Conservation (phyloP, 2,113 vertebrate species). For the Chunga burmeisteri region DNA sequence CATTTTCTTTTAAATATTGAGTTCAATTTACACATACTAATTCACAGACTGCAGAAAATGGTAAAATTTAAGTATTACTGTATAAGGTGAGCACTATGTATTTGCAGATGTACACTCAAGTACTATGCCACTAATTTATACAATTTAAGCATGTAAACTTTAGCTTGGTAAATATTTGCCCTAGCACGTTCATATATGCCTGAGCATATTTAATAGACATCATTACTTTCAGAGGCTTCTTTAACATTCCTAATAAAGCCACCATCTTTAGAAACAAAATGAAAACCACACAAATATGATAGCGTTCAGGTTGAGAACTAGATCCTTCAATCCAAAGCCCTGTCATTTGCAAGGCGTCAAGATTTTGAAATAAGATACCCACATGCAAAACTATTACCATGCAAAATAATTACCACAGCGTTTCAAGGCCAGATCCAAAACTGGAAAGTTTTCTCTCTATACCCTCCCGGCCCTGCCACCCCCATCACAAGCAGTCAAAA, state of each 20-base stretch:
- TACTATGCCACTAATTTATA: neutral
- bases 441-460: neutral
- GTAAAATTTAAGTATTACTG: neutral
- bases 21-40: neutral
- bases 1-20: neutral
- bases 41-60: neutral
- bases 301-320: neutral
- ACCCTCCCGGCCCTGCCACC: neutral
- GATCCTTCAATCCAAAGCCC: neutral
- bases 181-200: neutral
- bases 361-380: neutral
- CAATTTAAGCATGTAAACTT: neutral
- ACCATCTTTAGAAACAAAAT: neutral
- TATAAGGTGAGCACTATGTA: neutral
- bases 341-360: constrained; percentile 25
- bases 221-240: neutral
- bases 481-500: neutral
- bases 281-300: neutral
- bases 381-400: neutral
- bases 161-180: neutral
- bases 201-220: neutral
- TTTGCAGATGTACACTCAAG: neutral
- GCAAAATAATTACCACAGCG: neutral
- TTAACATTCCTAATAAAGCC: neutral
- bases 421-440: neutral